phyloP scores from a whole-genome alignment of 1,140 invertebrate species.

The Elysia chlorotica region DNA sequence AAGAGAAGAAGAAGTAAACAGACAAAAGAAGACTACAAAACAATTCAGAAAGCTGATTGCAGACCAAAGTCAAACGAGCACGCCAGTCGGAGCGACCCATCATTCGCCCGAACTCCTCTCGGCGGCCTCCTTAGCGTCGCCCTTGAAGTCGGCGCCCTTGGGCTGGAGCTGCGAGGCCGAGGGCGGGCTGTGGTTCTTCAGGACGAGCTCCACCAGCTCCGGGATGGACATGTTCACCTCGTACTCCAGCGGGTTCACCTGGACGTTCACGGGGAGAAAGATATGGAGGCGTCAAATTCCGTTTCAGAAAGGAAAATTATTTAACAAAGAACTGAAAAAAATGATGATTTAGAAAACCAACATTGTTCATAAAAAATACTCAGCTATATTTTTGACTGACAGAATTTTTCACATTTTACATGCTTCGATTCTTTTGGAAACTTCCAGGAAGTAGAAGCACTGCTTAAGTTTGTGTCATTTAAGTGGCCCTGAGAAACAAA shows the following conservation, averaged over 20 bases:
- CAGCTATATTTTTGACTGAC: background rate
- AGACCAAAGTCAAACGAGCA: too few relatives aligned
- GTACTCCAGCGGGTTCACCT: conserved; percentile 19
- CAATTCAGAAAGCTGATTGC: too few relatives aligned
- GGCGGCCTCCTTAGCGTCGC: conserved; percentile 10
- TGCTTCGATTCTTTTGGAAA: background rate
- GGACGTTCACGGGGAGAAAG: background rate
- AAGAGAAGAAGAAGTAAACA: too few relatives aligned
- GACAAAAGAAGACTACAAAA: too few relatives aligned
- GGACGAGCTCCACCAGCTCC: conserved; percentile 16
- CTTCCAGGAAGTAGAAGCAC: too few relatives aligned
- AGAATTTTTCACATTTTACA: background rate
- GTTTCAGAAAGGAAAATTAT: background rate
- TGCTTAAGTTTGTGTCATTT: too few relatives aligned
- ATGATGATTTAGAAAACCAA: too few relatives aligned
- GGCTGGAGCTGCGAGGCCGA: background rate
- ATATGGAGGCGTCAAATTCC: background rate
- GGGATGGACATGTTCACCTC: conserved; percentile 23
- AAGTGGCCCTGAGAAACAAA: too few relatives aligned
- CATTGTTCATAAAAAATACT: background rate
- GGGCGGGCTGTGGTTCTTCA: conserved; percentile 18
- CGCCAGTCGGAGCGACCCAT: too few relatives aligned
- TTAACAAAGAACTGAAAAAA: too few relatives aligned
- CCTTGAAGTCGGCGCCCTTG: conserved; percentile 2
- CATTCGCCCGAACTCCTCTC: conserved; percentile 21